Base-by-base conservation (phyloP, 1,140 invertebrate species). In the Pararge aegeria region DNA sequence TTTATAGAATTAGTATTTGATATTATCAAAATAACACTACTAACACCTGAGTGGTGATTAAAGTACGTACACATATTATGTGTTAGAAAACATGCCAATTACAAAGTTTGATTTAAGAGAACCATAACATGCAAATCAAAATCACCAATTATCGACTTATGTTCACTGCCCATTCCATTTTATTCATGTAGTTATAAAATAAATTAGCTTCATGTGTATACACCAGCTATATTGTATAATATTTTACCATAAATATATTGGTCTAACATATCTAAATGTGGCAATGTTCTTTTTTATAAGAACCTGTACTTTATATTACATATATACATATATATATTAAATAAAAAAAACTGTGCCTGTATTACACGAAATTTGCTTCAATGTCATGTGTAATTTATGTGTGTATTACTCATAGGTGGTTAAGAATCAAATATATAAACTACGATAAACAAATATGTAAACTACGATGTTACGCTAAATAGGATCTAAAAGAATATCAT, bases 311-410 rank as follows among this genome's bases (percentile, higher is more conserved):
- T 12, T 55, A 29, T 55, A 46, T 55, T n/a, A n/a, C n/a, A n/a
- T n/a, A n/a, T n/a, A n/a, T n/a, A n/a, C n/a, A n/a, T n/a, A n/a
- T 16, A 44, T 0, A 27, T 44, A 24, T 55, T 44, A 55, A 20
- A 27, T 37, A 16, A 10, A 42, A 42, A 50, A 59, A 59, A 59
- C 52, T 15, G 56, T 59, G 56, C 56, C 56, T 59, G 56, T 59
- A 16, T 59, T 37, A 29, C 21, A 51, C 42, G 10, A 12, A 20
- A 52, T 49, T 52, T 20, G 56, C 56, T 59, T 59, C 16, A 42
- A 19, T 30, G 24, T 46, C 12, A 52, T 42, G 38, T 42, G 38
- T 42, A 42, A 16, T 42, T 16, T 42, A 18, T 42, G 1, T 42
- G 13, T 16, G 38, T 42, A 5, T 18, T 42, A 12, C 18, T 42